Evolutionary conservation across 2,888 invertebrate genomes (phyloP).

Genomic region (Synergus umbraculus): DNA sequence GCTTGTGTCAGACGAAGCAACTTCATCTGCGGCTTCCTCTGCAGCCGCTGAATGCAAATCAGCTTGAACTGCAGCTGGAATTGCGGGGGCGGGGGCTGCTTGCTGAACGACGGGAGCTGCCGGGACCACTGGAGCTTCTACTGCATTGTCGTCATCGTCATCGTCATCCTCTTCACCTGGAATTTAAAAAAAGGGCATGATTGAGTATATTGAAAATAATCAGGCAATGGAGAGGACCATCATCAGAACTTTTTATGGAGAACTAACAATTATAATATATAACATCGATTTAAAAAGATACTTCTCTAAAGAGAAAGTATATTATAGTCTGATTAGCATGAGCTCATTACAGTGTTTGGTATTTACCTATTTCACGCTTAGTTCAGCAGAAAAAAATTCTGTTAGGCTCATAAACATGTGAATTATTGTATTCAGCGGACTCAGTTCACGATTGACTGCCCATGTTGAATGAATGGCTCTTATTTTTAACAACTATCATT

Average conservation of each 20-base stretch:
- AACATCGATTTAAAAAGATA: too few relatives aligned
- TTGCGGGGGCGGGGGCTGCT: slow-evolving; percentile 58
- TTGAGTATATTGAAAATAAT: too few relatives aligned
- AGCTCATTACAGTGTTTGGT: neutral
- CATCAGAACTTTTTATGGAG: too few relatives aligned
- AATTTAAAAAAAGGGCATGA: slow-evolving; percentile 2
- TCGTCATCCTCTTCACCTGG: slow-evolving; percentile 81
- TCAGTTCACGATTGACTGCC: neutral
- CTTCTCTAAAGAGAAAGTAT: too few relatives aligned
- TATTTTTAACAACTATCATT: neutral
- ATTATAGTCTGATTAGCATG: neutral
- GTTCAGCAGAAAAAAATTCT: neutral
- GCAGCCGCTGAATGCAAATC: slow-evolving; percentile 58
- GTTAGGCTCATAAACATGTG: neutral
- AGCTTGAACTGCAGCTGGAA: slow-evolving; percentile 69
- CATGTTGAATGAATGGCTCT: neutral
- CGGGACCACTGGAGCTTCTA: slow-evolving; percentile 76
- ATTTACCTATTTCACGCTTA: neutral
- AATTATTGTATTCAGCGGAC: neutral
- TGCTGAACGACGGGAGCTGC: slow-evolving; percentile 74
- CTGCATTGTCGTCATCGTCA: slow-evolving; percentile 76
- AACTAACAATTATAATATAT: too few relatives aligned
- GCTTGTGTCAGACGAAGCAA: slow-evolving; percentile 68
- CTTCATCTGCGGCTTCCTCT: slow-evolving; percentile 72
- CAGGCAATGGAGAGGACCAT: too few relatives aligned